phyloP scores from a whole-genome alignment of 2,113 vertebrate genomes.

The Python bivittatus region DNA sequence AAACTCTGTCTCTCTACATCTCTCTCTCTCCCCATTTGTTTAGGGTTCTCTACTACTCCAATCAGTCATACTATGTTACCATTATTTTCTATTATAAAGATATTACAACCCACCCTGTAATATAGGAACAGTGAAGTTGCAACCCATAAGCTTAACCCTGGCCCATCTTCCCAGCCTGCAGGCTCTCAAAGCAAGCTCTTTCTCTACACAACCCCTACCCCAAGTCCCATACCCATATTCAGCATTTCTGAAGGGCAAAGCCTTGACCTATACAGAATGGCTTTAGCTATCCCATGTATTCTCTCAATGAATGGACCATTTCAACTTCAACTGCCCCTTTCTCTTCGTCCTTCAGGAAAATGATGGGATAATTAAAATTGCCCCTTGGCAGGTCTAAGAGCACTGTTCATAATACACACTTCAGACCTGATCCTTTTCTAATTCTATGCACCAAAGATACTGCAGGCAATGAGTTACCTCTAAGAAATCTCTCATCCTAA shows the following conservation, averaged over 20 bases:
- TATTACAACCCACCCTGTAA: neutral
- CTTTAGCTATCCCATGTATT: neutral
- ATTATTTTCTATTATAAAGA: neutral
- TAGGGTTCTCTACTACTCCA: neutral
- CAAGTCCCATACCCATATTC: neutral
- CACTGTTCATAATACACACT: neutral
- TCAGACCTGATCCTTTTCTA: neutral
- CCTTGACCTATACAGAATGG: neutral
- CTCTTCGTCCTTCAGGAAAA: neutral
- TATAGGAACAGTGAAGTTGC: neutral
- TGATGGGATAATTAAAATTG: neutral
- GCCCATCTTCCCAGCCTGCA: neutral
- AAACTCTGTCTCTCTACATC: neutral
- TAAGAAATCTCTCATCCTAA: neutral
- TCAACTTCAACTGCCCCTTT: neutral
- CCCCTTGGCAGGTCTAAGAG: neutral
- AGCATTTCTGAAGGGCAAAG: neutral
- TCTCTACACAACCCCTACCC: neutral
- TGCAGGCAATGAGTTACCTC: neutral
- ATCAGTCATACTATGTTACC: neutral
- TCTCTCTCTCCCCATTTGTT: neutral
- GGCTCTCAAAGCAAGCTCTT: neutral
- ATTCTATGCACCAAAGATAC: neutral
- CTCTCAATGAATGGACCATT: neutral
- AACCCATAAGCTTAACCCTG: neutral